Percentiles rank a stretch among this genome's conserved stretches.
These are phyloP conservation scores for Paraescarpia echinospica DNA, from an alignment of 1,140 invertebrate genomes.

Conservation along the genomic window DNA sequence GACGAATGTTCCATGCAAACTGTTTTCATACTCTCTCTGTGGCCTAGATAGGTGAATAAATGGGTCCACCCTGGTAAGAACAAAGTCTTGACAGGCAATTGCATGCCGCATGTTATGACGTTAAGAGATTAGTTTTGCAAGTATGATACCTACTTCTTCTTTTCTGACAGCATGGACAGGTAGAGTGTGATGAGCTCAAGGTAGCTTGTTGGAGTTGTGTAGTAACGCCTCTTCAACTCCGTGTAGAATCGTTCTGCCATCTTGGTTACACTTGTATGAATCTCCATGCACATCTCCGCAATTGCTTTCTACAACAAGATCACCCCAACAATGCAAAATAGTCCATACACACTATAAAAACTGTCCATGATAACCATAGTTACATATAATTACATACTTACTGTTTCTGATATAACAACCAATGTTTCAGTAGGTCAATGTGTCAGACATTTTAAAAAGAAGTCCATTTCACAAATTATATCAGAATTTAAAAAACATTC, in stretches of 20 bases:
- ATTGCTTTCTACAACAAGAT: constrained; percentile 34
- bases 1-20: background rate
- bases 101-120: background rate
- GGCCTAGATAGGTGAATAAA: background rate
- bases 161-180: constrained; percentile 69
- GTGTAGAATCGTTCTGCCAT: constrained; percentile 74
- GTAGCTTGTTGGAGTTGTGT: constrained; percentile 87
- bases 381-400: no score
- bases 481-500: no score
- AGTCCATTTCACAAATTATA: no score
- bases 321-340: background rate
- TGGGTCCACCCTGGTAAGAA: background rate
- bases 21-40: background rate
- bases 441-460: background rate
- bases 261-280: constrained; percentile 71
- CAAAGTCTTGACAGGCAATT: background rate
- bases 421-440: no score
- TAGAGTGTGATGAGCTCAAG: constrained; percentile 83
- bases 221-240: constrained; percentile 82
- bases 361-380: background rate
- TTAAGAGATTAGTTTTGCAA: background rate
- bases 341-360: background rate
- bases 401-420: no score
- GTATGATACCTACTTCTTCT: constrained; percentile 52
- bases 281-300: constrained; percentile 67